Base-by-base conservation (phyloP, 2,113 vertebrate genomes). In the Perca flavescens region DNA sequence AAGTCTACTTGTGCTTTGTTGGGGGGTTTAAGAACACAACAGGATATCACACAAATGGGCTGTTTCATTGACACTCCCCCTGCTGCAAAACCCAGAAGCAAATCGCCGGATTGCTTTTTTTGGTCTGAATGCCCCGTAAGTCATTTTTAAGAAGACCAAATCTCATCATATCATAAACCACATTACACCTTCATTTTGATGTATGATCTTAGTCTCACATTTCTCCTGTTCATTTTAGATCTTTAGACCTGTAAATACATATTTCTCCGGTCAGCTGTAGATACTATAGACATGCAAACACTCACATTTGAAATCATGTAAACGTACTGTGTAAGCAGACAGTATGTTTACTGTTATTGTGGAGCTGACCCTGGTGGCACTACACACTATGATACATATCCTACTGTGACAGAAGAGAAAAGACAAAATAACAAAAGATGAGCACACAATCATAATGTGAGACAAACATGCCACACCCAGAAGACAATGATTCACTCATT, bases 391-490 rank as follows among this genome's bases (percentile, higher is more conserved):
- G 50, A 50, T 63, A 22, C 36, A 46, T 54, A 62, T 36, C 56
- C 31, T 43, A 22, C 56, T 62, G 31, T 56, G 64, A 74, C 64
- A 65, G 50, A 6, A 71, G 77, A 49, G 77, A 10, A 50, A 31
- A 60, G 52, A 78, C 22, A 52, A 22, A 74, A 74, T 14, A 73
- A 67, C 6, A 56, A 43, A 62, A 50, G 36, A 64, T 57, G 58
- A 64, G 58, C 60, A 28, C 40, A 36, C 43, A n/a, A 60, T 72
- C 17, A 31, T 61, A 47, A 34, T 17, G 54, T 1, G 11, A 40
- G 61, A 57, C 74, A 73, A 81, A 73, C 62, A 73, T 56, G 36
- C 4, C 46, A 31, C 49, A 43, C 19, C 72, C 60, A 21, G 66
- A 22, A 34, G 66, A 84, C 54, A 21, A 63, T 28, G 28, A 70